Conservation (phyloP, 2,113 vertebrate genomes). For the Otolemur garnettii region DNA sequence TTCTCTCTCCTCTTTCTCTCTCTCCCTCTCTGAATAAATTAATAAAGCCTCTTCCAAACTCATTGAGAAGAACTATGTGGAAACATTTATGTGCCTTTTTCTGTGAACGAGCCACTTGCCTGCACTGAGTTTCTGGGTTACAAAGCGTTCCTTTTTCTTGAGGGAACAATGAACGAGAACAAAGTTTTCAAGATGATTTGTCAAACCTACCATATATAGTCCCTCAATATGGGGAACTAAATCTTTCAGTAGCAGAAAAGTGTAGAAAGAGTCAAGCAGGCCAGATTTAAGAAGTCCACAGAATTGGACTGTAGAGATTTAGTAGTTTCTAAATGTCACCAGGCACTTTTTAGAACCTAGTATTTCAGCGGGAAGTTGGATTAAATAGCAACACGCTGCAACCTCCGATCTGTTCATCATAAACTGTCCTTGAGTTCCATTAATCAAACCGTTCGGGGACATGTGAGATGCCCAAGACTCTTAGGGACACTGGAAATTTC, state of each 20-base stretch:
- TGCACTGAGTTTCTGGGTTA: neutral
- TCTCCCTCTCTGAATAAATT: neutral
- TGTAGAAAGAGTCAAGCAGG: neutral
- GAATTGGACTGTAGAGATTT: conserved; percentile 37
- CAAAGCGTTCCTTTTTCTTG: neutral
- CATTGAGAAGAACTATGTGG: neutral
- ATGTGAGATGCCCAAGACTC: neutral
- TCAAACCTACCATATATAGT: neutral
- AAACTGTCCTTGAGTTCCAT: neutral
- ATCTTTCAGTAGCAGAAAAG: conserved; percentile 6
- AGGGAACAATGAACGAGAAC: neutral
- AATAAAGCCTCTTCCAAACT: neutral
- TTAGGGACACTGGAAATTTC: neutral
- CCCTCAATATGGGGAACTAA: neutral
- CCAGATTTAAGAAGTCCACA: neutral
- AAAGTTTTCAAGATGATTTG: neutral
- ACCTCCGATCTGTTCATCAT: neutral
- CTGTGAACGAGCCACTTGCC: neutral
- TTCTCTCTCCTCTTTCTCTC: neutral
- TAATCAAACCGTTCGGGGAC: conserved; percentile 10
- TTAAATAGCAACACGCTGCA: neutral
- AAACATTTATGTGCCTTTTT: neutral
- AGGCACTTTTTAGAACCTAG: neutral
- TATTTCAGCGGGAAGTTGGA: conserved; percentile 49
- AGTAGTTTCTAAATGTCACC: conserved; percentile 51